Base-by-base conservation (phyloP, 2,113 vertebrate genomes). In the Gopherus flavomarginatus region DNA sequence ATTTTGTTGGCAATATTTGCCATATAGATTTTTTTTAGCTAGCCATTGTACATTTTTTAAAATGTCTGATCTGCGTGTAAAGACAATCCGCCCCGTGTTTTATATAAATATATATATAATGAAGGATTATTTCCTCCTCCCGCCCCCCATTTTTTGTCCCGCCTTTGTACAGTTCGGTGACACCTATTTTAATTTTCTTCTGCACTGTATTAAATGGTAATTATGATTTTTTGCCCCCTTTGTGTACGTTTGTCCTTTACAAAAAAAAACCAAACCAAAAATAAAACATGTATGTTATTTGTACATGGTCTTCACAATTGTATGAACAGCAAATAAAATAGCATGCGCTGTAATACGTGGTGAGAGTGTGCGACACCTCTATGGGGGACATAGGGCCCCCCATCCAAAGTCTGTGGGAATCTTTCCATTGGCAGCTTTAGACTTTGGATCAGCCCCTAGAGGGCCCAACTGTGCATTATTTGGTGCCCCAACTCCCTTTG, bases 1-100 rank as follows among this genome's bases (percentile, higher is more conserved):
- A 98, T 98, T 99, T 98, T 98, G 98, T 99, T 99, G 99, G 99
- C 99, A 99, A 99, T 99, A 99, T 99, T 99, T 99, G 99, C 99
- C 99, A 90, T 96, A 96, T 98, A 95, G 96, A 72, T 82, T 89
- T 96, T 91, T 97, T 98, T 97, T 97, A 97, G 97, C 94, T 97
- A 96, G 90, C 97, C 98, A 98, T 97, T 98, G 98, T 98, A 98
- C 98, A 98, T 98, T 97, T 96, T 95, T 97, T 98, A 90, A 90
- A 83, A 94, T 97, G 97, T 89, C 72, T 83, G 81, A 90, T 96
- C 96, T 96, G 94, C 95, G 92, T 98, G 98, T 98, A 98, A 98
- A 98, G 96, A 97, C 97, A 98, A 98, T 95, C 96, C 94, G 92
- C 97, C 96, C 92, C 98, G 98, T 98, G 97, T 98, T 98, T 98